Conservation (phyloP, 2,797 vertebrate genomes). For the Heteromormyrus szaboi region DNA sequence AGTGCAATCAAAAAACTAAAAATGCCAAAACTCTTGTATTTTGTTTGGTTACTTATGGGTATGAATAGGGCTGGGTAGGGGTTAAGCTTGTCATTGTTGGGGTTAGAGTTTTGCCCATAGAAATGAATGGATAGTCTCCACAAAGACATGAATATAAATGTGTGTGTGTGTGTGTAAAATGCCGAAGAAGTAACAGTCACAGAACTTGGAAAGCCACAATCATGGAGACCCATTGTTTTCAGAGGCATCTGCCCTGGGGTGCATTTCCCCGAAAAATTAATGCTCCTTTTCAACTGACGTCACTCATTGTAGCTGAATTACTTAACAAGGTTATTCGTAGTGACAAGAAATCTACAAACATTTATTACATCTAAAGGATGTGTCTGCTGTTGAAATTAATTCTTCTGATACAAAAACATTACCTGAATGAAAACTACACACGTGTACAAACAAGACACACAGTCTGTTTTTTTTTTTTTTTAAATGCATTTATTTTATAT, state of each 20-base stretch:
- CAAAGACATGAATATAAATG: background rate
- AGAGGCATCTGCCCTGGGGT: background rate
- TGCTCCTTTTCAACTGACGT: background rate
- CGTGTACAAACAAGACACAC: background rate
- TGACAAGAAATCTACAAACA: background rate
- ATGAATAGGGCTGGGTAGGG: background rate
- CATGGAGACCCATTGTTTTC: background rate
- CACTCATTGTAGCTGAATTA: background rate
- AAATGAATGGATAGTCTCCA: background rate
- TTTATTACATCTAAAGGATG: background rate
- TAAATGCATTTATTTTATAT: background rate
- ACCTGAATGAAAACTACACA: background rate
- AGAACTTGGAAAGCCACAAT: background rate
- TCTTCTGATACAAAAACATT: background rate
- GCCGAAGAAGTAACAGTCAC: background rate
- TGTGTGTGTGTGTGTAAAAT: background rate
- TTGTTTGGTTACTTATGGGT: background rate
- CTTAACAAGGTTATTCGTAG: background rate
- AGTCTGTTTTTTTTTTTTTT: background rate
- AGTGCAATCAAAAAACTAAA: background rate
- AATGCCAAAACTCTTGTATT: background rate
- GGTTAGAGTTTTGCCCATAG: background rate
- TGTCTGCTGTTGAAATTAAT: background rate
- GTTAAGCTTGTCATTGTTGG: background rate
- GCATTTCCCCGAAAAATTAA: background rate